Evolutionary conservation across 2,888 invertebrate genomes (phyloP).

Genomic region (Dicyrtomina minuta): DNA sequence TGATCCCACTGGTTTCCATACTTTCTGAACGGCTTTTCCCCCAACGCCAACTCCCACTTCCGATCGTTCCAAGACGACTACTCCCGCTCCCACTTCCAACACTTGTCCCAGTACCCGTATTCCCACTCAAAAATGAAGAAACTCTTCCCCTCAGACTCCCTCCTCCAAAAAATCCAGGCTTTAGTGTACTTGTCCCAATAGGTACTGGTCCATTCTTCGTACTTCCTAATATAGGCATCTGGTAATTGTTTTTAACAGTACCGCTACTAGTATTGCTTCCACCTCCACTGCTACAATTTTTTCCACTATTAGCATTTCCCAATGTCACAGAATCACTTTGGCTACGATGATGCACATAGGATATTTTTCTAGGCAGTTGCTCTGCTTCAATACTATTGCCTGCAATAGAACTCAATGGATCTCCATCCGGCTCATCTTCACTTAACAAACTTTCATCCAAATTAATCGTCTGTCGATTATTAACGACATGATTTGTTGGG

Average conservation of each 20-base stretch:
- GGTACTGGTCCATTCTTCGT: too few relatives aligned
- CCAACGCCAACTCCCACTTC: conserved; percentile 29
- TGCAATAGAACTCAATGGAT: not conserved
- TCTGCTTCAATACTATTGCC: conserved; percentile 15
- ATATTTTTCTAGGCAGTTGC: conserved; percentile 33
- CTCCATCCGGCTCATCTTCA: conserved; percentile 57
- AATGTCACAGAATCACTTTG: conserved; percentile 49
- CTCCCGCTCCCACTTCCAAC: conserved; percentile 1
- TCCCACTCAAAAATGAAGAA: conserved; percentile 20
- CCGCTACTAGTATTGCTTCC: not conserved
- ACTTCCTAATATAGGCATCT: too few relatives aligned
- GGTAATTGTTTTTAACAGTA: too few relatives aligned
- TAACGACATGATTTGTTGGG: not conserved
- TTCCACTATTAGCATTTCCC: not conserved
- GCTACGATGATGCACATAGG: conserved; percentile 45
- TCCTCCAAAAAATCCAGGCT: conserved; percentile 4
- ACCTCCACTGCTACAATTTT: not conserved
- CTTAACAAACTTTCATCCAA: conserved; percentile 57
- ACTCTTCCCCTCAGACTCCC: conserved; percentile 32
- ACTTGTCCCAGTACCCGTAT: not conserved
- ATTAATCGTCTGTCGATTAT: not conserved
- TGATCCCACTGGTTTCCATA: conserved; percentile 78
- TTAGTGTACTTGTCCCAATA: not conserved
- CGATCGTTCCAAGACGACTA: conserved; percentile 2
- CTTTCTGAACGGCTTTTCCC: conserved; percentile 59